Conservation (phyloP, 2,113 vertebrate species). For the Periophthalmus modestus region DNA sequence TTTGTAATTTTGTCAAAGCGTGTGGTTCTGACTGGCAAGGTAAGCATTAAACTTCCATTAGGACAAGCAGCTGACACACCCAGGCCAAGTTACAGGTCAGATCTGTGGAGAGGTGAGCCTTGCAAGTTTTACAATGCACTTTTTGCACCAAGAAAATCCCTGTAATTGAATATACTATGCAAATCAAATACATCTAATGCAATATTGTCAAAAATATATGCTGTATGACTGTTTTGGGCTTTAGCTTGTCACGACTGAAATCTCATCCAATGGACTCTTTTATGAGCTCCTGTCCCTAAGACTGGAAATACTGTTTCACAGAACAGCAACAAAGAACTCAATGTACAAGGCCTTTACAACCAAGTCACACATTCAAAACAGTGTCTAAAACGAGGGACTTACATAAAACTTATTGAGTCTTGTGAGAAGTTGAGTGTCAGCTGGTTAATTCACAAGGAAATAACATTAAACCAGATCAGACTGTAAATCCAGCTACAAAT, state of each 20-base stretch:
- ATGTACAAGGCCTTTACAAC: not conserved
- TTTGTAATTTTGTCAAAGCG: no score
- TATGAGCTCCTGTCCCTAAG: not conserved
- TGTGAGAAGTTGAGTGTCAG: not conserved
- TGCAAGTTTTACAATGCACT: no score
- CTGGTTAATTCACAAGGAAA: not conserved
- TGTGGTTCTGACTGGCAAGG: no score
- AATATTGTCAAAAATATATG: no score
- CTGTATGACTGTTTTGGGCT: not conserved
- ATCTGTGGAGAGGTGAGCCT: no score
- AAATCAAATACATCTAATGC: no score
- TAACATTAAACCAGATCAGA: conserved; percentile 21
- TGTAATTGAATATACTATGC: no score
- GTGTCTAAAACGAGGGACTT: not conserved
- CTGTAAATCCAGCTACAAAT: no score
- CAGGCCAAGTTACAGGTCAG: no score
- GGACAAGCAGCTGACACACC: no score
- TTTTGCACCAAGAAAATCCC: no score
- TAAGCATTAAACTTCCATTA: no score
- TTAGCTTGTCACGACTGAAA: not conserved
- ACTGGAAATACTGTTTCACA: not conserved
- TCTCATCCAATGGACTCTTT: not conserved
- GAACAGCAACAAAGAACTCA: not conserved
- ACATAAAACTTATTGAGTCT: not conserved
- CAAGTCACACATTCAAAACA: not conserved